phyloP scores from a whole-genome alignment of 2,888 invertebrate genomes.

The Conchocele bisecta region DNA sequence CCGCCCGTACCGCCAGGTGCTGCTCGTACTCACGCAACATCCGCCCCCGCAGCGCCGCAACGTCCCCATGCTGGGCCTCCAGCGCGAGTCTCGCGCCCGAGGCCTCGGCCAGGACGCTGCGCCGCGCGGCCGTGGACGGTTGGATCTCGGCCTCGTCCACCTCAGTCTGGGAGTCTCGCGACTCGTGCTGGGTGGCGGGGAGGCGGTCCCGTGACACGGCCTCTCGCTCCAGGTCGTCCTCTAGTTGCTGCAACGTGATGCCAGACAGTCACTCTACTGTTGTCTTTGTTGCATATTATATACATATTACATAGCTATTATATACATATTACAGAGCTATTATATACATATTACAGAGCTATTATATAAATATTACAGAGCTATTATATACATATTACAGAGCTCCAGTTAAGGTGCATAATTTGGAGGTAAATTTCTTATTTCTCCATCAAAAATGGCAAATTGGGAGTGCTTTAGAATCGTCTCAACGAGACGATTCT shows the following conservation, averaged over 20 bases:
- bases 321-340: too few species aligned
- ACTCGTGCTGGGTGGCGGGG: slow-evolving; percentile 18
- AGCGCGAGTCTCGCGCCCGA: slow-evolving; percentile 69
- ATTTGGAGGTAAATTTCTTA: too few species aligned
- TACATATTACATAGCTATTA: too few species aligned
- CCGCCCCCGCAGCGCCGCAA: slow-evolving; percentile 65
- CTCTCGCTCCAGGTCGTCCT: slow-evolving; percentile 50
- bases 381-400: too few species aligned
- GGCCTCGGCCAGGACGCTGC: background rate
- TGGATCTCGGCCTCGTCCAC: slow-evolving; percentile 48
- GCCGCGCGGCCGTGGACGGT: slow-evolving; percentile 57
- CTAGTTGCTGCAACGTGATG: slow-evolving; percentile 64
- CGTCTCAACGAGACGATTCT: too few species aligned
- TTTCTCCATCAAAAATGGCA: too few species aligned
- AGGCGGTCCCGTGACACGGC: slow-evolving; percentile 3
- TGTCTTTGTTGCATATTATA: too few species aligned
- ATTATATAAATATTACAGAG: too few species aligned
- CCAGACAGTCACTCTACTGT: too few species aligned
- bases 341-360: too few species aligned
- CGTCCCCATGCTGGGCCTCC: slow-evolving; percentile 70
- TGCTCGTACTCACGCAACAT: slow-evolving; percentile 72
- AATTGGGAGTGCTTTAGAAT: too few species aligned
- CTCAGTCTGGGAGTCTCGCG: slow-evolving; percentile 49
- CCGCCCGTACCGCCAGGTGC: slow-evolving; percentile 65
- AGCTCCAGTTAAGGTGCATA: too few species aligned